Conservation (phyloP, 2,113 vertebrate genomes). For the Oreotrochilus melanogaster region DNA sequence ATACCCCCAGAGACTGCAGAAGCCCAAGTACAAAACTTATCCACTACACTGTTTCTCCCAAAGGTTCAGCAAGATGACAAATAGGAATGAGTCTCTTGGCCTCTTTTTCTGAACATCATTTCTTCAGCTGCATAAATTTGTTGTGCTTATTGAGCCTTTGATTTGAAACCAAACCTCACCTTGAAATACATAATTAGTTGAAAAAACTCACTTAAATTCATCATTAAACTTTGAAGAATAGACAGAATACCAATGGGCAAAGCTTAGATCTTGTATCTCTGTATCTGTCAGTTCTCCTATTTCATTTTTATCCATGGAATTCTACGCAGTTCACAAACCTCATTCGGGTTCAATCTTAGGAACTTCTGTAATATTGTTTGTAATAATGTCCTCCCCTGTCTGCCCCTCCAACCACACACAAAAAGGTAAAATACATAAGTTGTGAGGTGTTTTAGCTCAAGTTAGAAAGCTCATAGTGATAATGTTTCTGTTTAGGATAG, state of each 20-base stretch:
- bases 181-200: background rate
- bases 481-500: background rate
- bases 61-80: background rate
- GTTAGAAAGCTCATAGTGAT: background rate
- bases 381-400: too few relatives aligned
- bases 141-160: background rate
- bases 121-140: background rate
- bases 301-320: background rate
- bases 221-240: background rate
- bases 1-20: background rate
- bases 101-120: background rate
- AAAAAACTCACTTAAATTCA: background rate
- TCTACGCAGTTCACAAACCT: background rate
- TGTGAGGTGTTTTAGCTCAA: background rate
- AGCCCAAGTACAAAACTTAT: background rate
- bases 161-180: background rate
- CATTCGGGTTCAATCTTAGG: background rate
- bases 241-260: background rate
- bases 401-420: fast-evolving
- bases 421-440: background rate
- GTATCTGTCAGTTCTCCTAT: background rate
- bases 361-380: background rate
- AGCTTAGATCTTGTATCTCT: background rate
- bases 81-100: background rate
- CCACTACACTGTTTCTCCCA: background rate